These are phyloP conservation scores for Protonibea diacanthus DNA, from an alignment of 2,797 vertebrate genomes.

Conservation along the genomic window DNA sequence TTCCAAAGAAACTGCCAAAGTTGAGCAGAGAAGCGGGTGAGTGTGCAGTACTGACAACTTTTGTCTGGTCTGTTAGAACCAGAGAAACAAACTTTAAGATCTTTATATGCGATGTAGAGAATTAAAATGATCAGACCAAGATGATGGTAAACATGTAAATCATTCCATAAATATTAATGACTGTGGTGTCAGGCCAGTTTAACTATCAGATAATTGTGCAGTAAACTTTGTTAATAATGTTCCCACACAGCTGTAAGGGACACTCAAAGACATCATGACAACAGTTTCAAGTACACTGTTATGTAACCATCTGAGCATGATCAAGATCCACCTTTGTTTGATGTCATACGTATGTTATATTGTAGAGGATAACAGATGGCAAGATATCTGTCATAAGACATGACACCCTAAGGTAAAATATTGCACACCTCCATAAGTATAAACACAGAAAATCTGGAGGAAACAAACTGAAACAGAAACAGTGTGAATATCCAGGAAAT, in stretches of 20 bases:
- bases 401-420: background rate
- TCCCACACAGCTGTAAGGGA: background rate
- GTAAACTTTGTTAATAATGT: conserved; percentile 21
- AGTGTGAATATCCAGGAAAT: conserved; percentile 43
- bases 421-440: conserved; percentile 3
- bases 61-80: background rate
- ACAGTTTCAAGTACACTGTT: background rate
- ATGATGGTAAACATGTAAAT: conserved; percentile 52
- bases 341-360: background rate
- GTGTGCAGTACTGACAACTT: conserved; percentile 1
- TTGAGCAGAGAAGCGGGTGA: conserved; percentile 31
- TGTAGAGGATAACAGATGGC: conserved; percentile 31
- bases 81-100: conserved; percentile 14
- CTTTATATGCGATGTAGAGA: conserved; percentile 8
- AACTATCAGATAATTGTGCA: conserved; percentile 30
- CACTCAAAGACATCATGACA: background rate
- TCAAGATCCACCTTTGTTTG: background rate
- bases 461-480: background rate
- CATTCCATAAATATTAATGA: background rate
- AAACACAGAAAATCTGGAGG: conserved; percentile 1
- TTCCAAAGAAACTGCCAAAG: conserved; percentile 14
- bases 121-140: background rate
- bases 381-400: conserved; percentile 41
- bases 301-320: background rate
- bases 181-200: too few relatives aligned